Base-by-base conservation (phyloP, 2,888 invertebrate species). In the Spodoptera exigua region DNA sequence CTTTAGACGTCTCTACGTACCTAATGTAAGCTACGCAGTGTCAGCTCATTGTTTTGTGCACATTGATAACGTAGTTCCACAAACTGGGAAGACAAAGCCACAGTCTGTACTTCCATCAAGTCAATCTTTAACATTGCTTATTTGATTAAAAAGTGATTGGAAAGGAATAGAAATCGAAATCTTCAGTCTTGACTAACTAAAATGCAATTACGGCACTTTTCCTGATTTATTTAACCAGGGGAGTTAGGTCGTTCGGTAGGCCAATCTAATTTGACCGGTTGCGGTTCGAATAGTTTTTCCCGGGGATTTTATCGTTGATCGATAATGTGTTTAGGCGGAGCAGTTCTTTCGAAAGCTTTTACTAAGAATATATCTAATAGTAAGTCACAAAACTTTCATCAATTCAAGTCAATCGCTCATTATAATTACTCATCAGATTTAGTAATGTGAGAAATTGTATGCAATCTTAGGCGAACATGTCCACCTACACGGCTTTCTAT, bases 401-500 rank as follows among this genome's bases (percentile, higher is more conserved):
- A 32, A 48, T 41, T 59, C 56, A 45, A 48, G 59, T 46, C 76
- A 54, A 67, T 70, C 62, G 61, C 67, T 75, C 61, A 74, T 63
- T 76, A 56, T 59, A 55, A 70, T 56, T 54, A 61, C 9, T 36
- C 37, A 21, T 53, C 52, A 59, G 45, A 53, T 70, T 66, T 61
- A 37, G 60, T 54, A 52, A 68, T 63, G 74, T 57, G 68, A 58
- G 70, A 78, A 74, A 80, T 80, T 66, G 62, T 70, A 69, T 71
- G 73, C 79, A 78, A 76, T 84, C 51, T 60, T 78, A 79, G 78
- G 80, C 45, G 72, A 71, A 63, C 68, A 40, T 79, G 83, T 83
- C 88, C 87, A 78, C 91, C 91, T 85, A 91, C 91, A 81, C 81
- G n/a, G 67, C 86, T 89, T 90, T 89, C 89, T 89, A 81, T 43